These are phyloP conservation scores for Pungitius pungitius DNA, from an alignment of 2,113 vertebrate genomes.

Conservation along the genomic window DNA sequence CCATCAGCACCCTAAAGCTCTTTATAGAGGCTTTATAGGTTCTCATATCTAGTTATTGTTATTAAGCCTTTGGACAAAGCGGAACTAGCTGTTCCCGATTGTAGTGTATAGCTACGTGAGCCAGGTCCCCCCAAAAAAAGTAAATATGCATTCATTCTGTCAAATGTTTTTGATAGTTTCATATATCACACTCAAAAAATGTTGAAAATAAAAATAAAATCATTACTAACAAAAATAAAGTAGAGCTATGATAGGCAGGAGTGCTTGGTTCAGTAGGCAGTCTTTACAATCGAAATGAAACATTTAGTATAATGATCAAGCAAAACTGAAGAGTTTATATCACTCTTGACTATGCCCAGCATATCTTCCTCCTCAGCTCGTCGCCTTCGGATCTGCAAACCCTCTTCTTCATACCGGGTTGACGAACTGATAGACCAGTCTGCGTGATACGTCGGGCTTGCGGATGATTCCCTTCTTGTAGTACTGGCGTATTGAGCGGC, in stretches of 20 bases:
- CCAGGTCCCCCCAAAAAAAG: neutral
- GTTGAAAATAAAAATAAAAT: slow-evolving; percentile 16
- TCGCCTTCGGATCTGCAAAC: slow-evolving; percentile 3
- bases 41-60: neutral
- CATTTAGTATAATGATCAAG: slow-evolving; percentile 2
- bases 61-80: neutral
- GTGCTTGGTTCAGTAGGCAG: slow-evolving; percentile 65
- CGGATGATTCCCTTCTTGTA: slow-evolving; percentile 98
- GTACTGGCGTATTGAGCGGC: slow-evolving; percentile 96
- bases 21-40: neutral
- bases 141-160: neutral
- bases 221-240: slow-evolving; percentile 3
- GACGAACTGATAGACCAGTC: slow-evolving; percentile 95
- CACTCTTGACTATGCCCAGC: slow-evolving; percentile 50
- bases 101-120: neutral
- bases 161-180: neutral
- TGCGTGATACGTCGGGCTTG: slow-evolving; percentile 92
- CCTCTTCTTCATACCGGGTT: slow-evolving; percentile 83
- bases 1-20: neutral
- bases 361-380: slow-evolving; percentile 35
- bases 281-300: slow-evolving; percentile 51
- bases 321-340: slow-evolving; percentile 14
- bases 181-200: slow-evolving; percentile 12
- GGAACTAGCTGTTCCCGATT: neutral
- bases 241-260: slow-evolving; percentile 57